Conservation (phyloP, 35 echinoderm and acorn worm species). For the Holothuria glaberrima region DNA sequence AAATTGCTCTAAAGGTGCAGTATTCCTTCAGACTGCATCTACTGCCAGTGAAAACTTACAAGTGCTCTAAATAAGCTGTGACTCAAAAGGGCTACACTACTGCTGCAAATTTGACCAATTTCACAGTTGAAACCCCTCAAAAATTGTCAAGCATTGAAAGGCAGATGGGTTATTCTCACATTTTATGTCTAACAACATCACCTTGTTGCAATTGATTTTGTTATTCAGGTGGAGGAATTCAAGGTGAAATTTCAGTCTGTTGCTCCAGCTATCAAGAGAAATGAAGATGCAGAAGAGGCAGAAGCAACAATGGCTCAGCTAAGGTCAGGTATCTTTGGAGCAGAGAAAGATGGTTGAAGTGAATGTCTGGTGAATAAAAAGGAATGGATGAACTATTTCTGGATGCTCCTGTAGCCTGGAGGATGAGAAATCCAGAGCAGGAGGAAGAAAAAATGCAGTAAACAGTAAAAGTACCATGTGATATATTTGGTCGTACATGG, state of each 20-base stretch:
- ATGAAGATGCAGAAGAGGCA: slow-evolving; percentile 47
- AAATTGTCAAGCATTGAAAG: no score
- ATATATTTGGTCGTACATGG: not conserved
- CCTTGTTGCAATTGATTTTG: slow-evolving; percentile 2
- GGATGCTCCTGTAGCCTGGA: not conserved
- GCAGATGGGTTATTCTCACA: no score
- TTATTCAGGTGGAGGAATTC: slow-evolving; percentile 78
- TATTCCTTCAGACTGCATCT: no score
- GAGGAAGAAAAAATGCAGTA: not conserved
- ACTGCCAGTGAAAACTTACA: no score
- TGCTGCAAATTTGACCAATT: no score
- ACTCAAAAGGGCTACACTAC: no score
- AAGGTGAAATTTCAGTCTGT: slow-evolving; percentile 81
- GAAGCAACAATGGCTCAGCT: slow-evolving; percentile 60
- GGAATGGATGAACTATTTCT: not conserved
- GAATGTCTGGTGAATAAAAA: not conserved
- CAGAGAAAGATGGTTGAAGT: slow-evolving; percentile 55
- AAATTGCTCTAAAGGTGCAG: no score
- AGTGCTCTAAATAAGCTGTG: no score
- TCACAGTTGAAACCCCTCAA: no score
- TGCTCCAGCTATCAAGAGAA: slow-evolving; percentile 73
- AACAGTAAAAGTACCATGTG: no score
- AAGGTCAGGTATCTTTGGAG: slow-evolving; percentile 52
- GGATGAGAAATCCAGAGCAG: not conserved
- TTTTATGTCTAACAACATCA: not conserved